A percentile compares a stretch with the other conserved stretches of the same genome.
Conservation (phyloP, 2,113 vertebrate species). For the Platycercus adscitus region DNA sequence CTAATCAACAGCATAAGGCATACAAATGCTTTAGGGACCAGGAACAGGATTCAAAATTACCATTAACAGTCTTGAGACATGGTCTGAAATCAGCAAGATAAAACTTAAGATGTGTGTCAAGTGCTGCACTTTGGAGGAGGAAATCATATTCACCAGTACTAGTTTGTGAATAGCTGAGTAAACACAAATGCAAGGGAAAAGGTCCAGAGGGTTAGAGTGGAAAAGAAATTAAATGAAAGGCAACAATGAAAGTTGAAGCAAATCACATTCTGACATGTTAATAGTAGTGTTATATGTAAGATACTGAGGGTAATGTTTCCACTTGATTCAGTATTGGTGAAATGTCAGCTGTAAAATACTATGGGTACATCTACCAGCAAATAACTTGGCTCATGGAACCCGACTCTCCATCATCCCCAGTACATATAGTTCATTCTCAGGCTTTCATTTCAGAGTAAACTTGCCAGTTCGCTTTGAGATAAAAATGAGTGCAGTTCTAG, state of each 20-base stretch:
- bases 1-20: background rate
- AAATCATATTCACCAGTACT: background rate
- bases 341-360: constrained; percentile 47
- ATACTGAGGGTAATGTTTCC: constrained; percentile 16
- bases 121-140: background rate
- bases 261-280: constrained; percentile 30
- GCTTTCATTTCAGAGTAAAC: background rate
- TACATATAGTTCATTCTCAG: background rate
- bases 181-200: background rate
- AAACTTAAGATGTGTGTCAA: background rate
- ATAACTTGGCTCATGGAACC: background rate
- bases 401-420: background rate
- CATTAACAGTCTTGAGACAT: background rate
- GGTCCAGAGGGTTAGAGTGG: background rate
- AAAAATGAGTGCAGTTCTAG: background rate
- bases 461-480: background rate
- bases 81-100: background rate
- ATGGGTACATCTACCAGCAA: background rate
- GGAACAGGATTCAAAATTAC: background rate
- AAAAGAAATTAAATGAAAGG: constrained; percentile 11
- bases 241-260: constrained; percentile 34
- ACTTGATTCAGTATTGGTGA: constrained; percentile 46
- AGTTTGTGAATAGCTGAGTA: background rate
- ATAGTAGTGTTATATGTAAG: constrained; percentile 11
- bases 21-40: background rate